phyloP scores from a whole-genome alignment of 1,140 invertebrate species.

The Sitophilus oryzae region DNA sequence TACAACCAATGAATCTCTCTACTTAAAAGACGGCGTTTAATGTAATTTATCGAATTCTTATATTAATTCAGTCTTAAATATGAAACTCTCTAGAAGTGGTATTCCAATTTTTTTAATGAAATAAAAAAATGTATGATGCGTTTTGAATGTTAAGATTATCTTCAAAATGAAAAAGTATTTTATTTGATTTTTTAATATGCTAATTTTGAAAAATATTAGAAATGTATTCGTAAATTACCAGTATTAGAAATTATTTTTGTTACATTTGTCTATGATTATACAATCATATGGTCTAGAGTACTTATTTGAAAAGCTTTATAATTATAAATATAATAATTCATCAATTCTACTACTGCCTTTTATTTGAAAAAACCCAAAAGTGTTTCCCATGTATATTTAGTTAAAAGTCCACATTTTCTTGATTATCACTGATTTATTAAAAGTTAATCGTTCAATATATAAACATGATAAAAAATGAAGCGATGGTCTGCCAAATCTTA shows the following conservation, averaged over 20 bases:
- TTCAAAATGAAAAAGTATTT: no score
- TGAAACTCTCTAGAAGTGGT: no score
- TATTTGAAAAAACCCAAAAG: neutral
- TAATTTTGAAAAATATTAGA: no score
- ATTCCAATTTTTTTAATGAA: no score
- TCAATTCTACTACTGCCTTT: no score
- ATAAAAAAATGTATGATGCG: neutral
- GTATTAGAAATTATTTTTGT: neutral
- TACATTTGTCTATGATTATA: neutral
- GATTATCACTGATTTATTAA: neutral
- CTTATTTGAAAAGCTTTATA: neutral
- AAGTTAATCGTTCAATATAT: neutral
- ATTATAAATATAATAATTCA: neutral
- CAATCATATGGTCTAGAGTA: neutral
- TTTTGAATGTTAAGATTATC: neutral
- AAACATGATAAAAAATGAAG: neutral
- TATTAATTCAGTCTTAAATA: neutral
- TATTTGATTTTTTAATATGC: no score
- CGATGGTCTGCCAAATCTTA: neutral
- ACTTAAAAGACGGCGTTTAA: no score
- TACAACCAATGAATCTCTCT: no score
- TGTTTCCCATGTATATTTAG: no score
- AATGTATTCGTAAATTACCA: neutral
- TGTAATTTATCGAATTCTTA: no score
- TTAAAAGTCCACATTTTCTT: no score